Evolutionary conservation across 2,888 invertebrate species (phyloP), one percentile per base, ranked within the genome.

Genomic region (Dynastes hyllus): DNA sequence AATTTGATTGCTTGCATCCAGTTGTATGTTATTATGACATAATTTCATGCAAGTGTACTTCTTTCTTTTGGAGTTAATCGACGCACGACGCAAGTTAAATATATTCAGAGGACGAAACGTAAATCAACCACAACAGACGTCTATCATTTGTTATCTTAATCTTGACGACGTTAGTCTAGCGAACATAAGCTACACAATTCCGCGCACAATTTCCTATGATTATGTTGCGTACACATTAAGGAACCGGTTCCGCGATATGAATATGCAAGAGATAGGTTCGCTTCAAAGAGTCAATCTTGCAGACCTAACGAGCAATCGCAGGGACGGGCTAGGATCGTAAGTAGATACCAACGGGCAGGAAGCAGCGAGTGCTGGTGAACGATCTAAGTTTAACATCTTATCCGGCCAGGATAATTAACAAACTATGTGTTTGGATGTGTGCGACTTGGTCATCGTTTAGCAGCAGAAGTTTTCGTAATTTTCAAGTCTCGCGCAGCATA

Each of bases 221-320:
- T 80, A 82, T 76, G 73, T 78, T 79, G 79, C 81, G 80, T 81
- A 82, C 80, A 82, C 81, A 82, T 79, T 79, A 63, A 37, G 65
- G 76, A 76, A 63, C 13, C 71, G 27, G n/a, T 16, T 58, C 16
- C 55, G 16, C 16, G 55, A 58, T 22, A 82, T 81, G 82, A 82
- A 82, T 82, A 82, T 82, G 81, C 69, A 81, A 76, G 71, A 81
- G 80, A 79, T 78, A 77, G 22, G 32, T 63, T 73, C 78, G 53
- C 79, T 77, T 81, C 81, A 81, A 81, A 81, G 81, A 78, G 77
- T 69, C 80, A 78, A 80, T 81, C 78, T 78, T 75, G 61, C 27
- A 66, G 65, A 73, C 70, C 58, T 80, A 80, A 80, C 80, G 80
- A 80, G 80, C 80, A 80, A 80, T 80, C 78, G 53, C 58, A 22